Evolutionary conservation across 2,113 vertebrate genomes (phyloP).

Genomic region (Gadus chalcogrammus): DNA sequence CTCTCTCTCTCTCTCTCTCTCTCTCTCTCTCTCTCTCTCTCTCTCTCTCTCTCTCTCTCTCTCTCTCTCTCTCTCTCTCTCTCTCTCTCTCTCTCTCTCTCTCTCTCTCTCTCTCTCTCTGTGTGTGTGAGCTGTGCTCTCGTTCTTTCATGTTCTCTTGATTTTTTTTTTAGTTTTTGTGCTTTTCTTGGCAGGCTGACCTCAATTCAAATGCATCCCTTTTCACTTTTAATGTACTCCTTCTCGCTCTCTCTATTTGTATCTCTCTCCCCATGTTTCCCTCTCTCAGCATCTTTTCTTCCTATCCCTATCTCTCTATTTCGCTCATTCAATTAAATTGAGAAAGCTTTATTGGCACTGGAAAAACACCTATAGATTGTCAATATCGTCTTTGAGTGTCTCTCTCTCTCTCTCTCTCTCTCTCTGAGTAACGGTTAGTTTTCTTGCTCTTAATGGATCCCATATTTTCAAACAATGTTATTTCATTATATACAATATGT

Average conservation of each 20-base stretch:
- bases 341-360: too few relatives aligned
- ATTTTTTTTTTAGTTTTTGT: too few relatives aligned
- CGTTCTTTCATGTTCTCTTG: slow-evolving; percentile 7
- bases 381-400: background rate
- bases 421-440: too few relatives aligned
- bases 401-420: background rate
- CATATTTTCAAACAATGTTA: too few relatives aligned
- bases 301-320: too few relatives aligned
- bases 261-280: background rate
- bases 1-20: background rate
- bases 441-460: too few relatives aligned
- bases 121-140: background rate
- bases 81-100: slow-evolving; percentile 14
- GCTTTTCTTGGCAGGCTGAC: too few relatives aligned
- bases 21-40: too few relatives aligned
- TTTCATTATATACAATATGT: too few relatives aligned
- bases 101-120: background rate
- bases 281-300: too few relatives aligned
- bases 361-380: background rate
- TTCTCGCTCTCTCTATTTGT: slow-evolving; percentile 8
- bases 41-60: too few relatives aligned
- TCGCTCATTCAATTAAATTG: too few relatives aligned
- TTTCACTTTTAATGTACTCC: slow-evolving; percentile 1
- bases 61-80: background rate
- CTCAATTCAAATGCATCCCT: slow-evolving; percentile 11